Evolutionary conservation across 2,888 invertebrate genomes (phyloP).

Genomic region (Furcula furcula): DNA sequence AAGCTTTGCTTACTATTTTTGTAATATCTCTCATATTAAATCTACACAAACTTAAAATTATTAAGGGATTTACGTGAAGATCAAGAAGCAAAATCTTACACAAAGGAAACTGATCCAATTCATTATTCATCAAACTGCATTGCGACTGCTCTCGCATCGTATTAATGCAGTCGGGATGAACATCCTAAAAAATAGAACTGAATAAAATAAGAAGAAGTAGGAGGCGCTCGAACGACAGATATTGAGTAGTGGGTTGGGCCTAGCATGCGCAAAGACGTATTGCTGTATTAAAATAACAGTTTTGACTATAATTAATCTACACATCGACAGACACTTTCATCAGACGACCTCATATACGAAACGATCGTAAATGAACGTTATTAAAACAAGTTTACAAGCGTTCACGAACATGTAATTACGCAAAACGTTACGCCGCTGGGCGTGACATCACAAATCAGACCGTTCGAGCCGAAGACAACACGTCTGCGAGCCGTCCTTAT

Average conservation of each 20-base stretch:
- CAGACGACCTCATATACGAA: constrained; percentile 62
- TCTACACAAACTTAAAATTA: too few species aligned
- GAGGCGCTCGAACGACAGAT: constrained; percentile 78
- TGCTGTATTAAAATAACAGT: constrained; percentile 50
- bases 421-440: constrained; percentile 82
- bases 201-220: constrained; percentile 80
- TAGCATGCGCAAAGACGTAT: constrained; percentile 78
- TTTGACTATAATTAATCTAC: constrained; percentile 60
- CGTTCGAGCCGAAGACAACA: constrained; percentile 72
- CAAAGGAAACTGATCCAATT: constrained; percentile 37
- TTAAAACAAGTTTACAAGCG: constrained; percentile 76
- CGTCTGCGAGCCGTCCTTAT: constrained; percentile 55
- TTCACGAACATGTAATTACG: constrained; percentile 75
- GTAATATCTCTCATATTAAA: too few species aligned
- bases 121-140: constrained; percentile 77
- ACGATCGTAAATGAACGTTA: constrained; percentile 72
- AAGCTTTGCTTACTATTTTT: too few species aligned
- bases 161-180: constrained; percentile 73
- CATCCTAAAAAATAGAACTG: constrained; percentile 60
- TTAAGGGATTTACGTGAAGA: too few species aligned
- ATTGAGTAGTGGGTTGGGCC: constrained; percentile 81
- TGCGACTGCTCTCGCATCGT: constrained; percentile 59
- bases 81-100: background rate
- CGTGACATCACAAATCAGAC: constrained; percentile 82
- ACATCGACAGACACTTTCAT: constrained; percentile 66